A percentile compares a stretch with the other conserved stretches of the same genome.
phyloP scores from a whole-genome alignment of 2,797 vertebrate species.

The Hafferia zeledoni region DNA sequence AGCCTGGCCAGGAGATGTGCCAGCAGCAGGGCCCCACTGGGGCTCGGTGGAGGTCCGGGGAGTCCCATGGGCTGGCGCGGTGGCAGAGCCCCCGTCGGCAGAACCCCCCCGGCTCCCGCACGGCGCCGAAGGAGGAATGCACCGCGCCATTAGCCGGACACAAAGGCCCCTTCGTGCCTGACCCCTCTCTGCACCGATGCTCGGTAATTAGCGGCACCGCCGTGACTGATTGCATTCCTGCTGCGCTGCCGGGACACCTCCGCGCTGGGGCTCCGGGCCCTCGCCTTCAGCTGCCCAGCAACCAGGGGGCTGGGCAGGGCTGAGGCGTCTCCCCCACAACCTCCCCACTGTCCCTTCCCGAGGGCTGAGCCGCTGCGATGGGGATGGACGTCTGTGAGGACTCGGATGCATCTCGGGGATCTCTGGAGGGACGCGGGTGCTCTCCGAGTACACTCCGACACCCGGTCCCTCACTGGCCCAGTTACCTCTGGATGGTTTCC shows the following conservation, averaged over 20 bases:
- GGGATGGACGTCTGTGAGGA: rapidly evolving
- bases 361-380: not conserved
- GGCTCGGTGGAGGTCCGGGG: rapidly evolving
- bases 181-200: slow-evolving; percentile 7
- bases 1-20: not conserved
- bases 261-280: not conserved
- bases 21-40: rapidly evolving
- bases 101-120: not conserved
- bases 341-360: not conserved
- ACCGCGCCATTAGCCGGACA: slow-evolving; percentile 16
- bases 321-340: not conserved
- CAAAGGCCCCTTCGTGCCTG: slow-evolving; percentile 57
- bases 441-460: rapidly evolving
- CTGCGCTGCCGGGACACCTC: slow-evolving; percentile 35
- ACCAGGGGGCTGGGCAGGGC: not conserved
- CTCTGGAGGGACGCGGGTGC: rapidly evolving
- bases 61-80: rapidly evolving
- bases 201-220: not conserved
- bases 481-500: slow-evolving; percentile 86
- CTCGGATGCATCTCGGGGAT: not conserved
- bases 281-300: not conserved
- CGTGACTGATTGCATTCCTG: slow-evolving; percentile 43
- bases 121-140: slow-evolving; percentile 1
- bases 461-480: rapidly evolving
- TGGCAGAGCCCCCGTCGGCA: not conserved